Evolutionary conservation across 2,113 vertebrate species (phyloP).

Genomic region (Pyrgilauda ruficollis): DNA sequence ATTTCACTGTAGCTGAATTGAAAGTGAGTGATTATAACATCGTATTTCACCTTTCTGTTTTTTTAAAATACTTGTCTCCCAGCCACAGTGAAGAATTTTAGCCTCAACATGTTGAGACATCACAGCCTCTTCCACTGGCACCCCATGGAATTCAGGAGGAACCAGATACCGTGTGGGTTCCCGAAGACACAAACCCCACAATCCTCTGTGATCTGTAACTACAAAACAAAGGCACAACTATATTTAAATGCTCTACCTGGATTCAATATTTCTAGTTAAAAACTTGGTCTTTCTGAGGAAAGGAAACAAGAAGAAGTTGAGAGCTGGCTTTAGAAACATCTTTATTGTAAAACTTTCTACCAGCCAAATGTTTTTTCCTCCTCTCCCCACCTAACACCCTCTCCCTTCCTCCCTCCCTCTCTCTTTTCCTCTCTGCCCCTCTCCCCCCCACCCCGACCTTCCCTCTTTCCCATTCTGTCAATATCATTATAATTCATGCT

Average conservation of each 20-base stretch:
- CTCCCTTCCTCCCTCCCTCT: too few relatives aligned
- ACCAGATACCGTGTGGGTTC: fast-evolving
- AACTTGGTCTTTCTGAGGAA: background rate
- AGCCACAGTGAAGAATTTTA: background rate
- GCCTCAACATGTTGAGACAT: fast-evolving
- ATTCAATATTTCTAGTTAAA: background rate
- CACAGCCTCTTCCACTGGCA: background rate
- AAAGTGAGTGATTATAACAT: background rate
- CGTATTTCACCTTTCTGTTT: background rate
- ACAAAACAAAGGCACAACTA: background rate
- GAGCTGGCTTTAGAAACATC: background rate
- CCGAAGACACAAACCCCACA: fast-evolving
- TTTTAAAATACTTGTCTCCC: background rate
- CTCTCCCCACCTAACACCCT: fast-evolving
- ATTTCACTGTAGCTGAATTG: background rate
- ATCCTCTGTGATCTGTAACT: background rate
- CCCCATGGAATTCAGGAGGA: background rate
- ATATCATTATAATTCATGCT: background rate
- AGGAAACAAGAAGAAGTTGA: background rate
- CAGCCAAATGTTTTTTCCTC: background rate
- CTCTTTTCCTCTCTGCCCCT: background rate
- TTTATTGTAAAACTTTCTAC: background rate
- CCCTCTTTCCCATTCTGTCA: background rate
- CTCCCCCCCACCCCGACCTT: too few relatives aligned
- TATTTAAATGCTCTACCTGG: background rate